phyloP scores from a whole-genome alignment of 1,140 invertebrate species.

The Tyrophagus putrescentiae region DNA sequence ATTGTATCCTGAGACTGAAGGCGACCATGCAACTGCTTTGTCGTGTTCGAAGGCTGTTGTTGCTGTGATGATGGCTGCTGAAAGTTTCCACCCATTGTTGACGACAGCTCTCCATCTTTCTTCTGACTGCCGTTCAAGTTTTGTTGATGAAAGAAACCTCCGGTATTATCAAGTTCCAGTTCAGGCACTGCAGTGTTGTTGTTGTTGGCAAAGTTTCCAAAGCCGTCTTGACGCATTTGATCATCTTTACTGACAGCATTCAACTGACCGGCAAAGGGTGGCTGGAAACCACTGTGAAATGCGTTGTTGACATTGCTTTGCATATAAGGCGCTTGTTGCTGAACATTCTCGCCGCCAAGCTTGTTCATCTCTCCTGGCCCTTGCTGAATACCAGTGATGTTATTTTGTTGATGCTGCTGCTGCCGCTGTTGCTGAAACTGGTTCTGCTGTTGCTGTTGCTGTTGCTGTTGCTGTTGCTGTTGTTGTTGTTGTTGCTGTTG shows the following conservation, averaged over 20 bases:
- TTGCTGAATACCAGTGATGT: too few species aligned
- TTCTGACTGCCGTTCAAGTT: too few species aligned
- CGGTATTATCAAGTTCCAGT: constrained; percentile 9
- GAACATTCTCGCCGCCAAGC: too few species aligned
- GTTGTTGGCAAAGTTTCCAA: constrained; percentile 25
- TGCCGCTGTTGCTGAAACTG: not conserved
- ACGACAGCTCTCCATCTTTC: constrained; percentile 4
- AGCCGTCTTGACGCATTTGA: too few species aligned
- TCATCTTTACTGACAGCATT: too few species aligned
- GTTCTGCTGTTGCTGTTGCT: constrained; percentile 23
- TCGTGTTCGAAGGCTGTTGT: not conserved
- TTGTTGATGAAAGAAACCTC: too few species aligned
- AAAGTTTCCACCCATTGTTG: not conserved
- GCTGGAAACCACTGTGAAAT: too few species aligned
- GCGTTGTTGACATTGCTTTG: too few species aligned
- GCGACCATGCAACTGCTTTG: not conserved
- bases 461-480: constrained; percentile 33
- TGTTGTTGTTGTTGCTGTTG: constrained; percentile 31
- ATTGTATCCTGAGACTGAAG: constrained; percentile 16
- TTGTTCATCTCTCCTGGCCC: too few species aligned
- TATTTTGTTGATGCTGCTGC: not conserved
- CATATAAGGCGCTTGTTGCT: too few species aligned
- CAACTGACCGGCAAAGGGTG: too few species aligned
- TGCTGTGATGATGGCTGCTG: not conserved
- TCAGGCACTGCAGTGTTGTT: constrained; percentile 12